phyloP scores from a whole-genome alignment of 92 coral and sea anemone genomes.

The Metridium senile region DNA sequence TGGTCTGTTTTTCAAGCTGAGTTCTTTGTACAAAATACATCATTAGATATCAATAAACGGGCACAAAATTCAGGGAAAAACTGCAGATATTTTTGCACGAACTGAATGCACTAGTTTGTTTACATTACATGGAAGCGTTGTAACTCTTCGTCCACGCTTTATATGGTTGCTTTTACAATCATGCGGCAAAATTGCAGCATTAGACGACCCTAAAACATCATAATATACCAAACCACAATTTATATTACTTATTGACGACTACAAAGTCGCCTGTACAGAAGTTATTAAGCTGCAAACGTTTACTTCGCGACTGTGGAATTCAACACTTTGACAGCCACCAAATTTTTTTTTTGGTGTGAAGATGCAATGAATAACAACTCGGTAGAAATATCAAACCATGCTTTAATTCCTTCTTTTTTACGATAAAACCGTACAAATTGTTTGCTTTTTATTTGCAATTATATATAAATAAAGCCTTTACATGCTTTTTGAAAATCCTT shows the following conservation, averaged over 20 bases:
- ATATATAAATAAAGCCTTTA: constrained; percentile 76
- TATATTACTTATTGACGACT: not conserved
- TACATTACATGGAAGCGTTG: constrained; percentile 41
- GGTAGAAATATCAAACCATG: constrained; percentile 76
- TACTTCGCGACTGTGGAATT: constrained; percentile 68
- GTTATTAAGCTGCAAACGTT: constrained; percentile 12
- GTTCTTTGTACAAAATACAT: not conserved
- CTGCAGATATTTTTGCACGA: constrained; percentile 18
- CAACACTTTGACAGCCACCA: constrained; percentile 38
- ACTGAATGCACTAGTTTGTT: constrained; percentile 55
- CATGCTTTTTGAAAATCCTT: constrained; percentile 76
- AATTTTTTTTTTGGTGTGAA: constrained; percentile 27
- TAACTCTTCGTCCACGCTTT: constrained; percentile 35
- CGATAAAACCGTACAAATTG: constrained; percentile 89
- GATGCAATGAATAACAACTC: constrained; percentile 25
- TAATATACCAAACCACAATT: constrained; percentile 4
- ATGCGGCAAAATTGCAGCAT: constrained; percentile 18
- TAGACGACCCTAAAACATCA: constrained; percentile 9
- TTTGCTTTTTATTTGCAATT: constrained; percentile 80
- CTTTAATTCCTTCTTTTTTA: constrained; percentile 71
- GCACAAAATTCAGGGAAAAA: not conserved
- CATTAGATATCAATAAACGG: not conserved
- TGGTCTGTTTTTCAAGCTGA: constrained; percentile 22
- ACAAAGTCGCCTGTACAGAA: constrained; percentile 2
- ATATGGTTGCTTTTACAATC: constrained; percentile 2